Percentiles rank a stretch among this genome's conserved stretches.
Conservation (phyloP, 2,113 vertebrate species). For the Rallus limicola region DNA sequence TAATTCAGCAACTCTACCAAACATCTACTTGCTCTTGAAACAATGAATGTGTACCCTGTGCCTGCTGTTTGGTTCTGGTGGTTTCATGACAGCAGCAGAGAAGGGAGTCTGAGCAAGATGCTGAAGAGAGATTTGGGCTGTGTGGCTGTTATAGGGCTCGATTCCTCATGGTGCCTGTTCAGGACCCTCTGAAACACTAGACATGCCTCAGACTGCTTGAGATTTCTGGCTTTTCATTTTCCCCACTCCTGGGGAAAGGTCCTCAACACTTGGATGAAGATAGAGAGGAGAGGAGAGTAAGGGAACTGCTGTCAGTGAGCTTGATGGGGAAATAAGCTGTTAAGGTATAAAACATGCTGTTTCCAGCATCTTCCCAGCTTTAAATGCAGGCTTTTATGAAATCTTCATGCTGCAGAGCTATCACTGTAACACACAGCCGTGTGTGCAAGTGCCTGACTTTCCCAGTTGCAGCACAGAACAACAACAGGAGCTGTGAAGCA, state of each 20-base stretch:
- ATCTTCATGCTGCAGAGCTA: not conserved
- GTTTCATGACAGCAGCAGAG: not conserved
- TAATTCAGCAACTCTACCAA: not conserved
- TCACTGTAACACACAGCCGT: fast-evolving
- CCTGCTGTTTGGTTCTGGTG: not conserved
- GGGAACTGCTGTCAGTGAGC: not conserved
- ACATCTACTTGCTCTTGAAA: not conserved
- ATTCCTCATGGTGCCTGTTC: not conserved
- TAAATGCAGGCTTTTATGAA: not conserved
- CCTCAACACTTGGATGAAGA: fast-evolving
- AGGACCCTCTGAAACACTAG: not conserved
- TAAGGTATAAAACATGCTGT: not conserved
- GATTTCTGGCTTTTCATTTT: not conserved
- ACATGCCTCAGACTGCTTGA: not conserved
- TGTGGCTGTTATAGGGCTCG: not conserved
- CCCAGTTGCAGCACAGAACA: not conserved
- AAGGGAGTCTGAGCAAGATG: not conserved
- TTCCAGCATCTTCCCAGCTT: not conserved
- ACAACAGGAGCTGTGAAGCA: not conserved
- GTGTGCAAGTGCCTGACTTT: not conserved
- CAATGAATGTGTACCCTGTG: not conserved
- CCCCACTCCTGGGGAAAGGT: not conserved
- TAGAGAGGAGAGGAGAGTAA: not conserved
- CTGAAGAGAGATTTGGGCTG: not conserved
- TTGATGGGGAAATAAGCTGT: not conserved